phyloP scores from a whole-genome alignment of 2,797 vertebrate genomes.

The Furcifer pardalis region DNA sequence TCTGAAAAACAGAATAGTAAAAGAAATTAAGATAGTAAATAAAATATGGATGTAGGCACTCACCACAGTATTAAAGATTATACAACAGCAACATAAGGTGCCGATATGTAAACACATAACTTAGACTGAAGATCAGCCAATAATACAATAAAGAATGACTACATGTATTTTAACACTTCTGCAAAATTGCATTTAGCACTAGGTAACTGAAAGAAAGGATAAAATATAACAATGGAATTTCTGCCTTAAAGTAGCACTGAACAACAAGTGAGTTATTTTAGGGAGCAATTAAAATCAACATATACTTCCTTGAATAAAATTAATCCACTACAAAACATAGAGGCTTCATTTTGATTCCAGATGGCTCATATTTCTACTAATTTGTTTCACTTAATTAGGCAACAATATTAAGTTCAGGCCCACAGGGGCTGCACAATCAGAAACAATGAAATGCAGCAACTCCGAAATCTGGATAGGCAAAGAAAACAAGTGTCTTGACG shows the following conservation, averaged over 20 bases:
- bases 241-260: constrained; percentile 11
- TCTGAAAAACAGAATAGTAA: constrained; percentile 76
- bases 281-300: constrained; percentile 52
- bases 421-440: constrained; percentile 31
- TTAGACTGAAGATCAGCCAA: constrained; percentile 3
- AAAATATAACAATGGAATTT: constrained; percentile 28
- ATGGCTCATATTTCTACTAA: constrained; percentile 70
- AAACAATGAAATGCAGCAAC: neutral
- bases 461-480: constrained; percentile 27
- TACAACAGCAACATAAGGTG: neutral
- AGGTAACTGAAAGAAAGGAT: neutral
- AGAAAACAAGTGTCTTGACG: constrained; percentile 14
- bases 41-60: neutral
- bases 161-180: constrained; percentile 14
- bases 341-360: constrained; percentile 72
- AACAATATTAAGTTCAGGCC: constrained; percentile 57
- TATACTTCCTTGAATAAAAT: constrained; percentile 60
- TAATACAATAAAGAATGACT: constrained; percentile 26
- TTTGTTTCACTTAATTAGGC: constrained; percentile 72
- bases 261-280: constrained; percentile 45
- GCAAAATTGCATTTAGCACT: neutral
- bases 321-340: constrained; percentile 40
- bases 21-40: constrained; percentile 34
- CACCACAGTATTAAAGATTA: neutral
- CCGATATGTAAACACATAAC: constrained; percentile 11